Conservation (phyloP, 2,888 invertebrate genomes). For the Apodemia duryi region DNA sequence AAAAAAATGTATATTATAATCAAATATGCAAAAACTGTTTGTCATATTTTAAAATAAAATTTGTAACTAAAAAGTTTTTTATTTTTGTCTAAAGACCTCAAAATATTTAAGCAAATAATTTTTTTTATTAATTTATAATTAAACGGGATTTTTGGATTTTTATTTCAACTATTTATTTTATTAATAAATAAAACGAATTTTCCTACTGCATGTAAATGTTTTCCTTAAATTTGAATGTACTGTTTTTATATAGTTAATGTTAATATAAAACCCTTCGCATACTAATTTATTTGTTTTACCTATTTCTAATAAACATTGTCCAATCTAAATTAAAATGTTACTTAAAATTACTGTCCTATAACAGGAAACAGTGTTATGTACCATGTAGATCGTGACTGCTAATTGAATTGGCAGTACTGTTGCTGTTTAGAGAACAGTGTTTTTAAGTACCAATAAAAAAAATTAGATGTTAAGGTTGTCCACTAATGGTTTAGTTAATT, state of each 20-base stretch:
- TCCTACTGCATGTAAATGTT: too few species aligned
- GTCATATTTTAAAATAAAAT: not conserved
- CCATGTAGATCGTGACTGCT: too few species aligned
- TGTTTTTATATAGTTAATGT: too few species aligned
- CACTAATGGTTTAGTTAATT: constrained; percentile 22
- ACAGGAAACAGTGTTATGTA: not conserved
- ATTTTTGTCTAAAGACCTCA: not conserved
- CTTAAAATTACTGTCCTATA: constrained; percentile 8
- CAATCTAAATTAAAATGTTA: not conserved
- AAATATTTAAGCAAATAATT: not conserved
- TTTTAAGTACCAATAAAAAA: constrained; percentile 12
- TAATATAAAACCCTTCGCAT: too few species aligned
- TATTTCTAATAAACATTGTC: not conserved
- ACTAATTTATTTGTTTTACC: too few species aligned
- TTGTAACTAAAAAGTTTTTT: not conserved
- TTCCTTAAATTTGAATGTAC: too few species aligned
- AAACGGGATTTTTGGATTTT: too few species aligned
- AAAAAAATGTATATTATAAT: not conserved
- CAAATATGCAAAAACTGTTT: not conserved
- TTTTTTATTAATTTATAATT: too few species aligned
- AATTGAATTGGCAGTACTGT: constrained; percentile 8
- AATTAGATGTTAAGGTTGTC: constrained; percentile 25
- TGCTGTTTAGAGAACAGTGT: constrained; percentile 14
- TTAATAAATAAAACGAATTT: too few species aligned
- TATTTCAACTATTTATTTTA: too few species aligned